A percentile compares a stretch with the other conserved stretches of the same genome.
Evolutionary conservation across 2,797 vertebrate species (phyloP).

Genomic region (Coccyzus lansbergi): DNA sequence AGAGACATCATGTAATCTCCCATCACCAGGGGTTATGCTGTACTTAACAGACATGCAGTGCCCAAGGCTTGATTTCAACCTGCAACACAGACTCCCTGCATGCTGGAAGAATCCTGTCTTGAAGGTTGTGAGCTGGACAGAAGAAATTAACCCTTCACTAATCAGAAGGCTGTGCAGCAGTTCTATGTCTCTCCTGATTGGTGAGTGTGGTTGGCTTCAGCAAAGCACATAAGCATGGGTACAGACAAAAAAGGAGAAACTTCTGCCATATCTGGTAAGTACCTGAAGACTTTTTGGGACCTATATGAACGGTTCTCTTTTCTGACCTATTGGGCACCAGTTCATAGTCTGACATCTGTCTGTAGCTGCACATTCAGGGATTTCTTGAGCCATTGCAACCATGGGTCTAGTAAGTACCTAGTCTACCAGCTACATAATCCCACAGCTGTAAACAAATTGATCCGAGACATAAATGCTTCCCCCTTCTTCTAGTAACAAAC

Average conservation of each 20-base stretch:
- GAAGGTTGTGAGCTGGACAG: not conserved
- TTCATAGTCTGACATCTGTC: not conserved
- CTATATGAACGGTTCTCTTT: not conserved
- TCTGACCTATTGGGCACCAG: not conserved
- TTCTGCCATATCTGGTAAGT: not conserved
- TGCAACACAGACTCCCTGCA: not conserved
- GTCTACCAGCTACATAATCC: not conserved
- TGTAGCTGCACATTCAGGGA: not conserved
- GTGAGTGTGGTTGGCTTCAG: not conserved
- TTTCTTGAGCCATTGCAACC: not conserved
- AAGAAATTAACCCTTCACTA: not conserved
- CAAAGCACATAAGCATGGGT: not conserved
- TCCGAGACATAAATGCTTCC: not conserved
- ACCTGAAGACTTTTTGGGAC: not conserved
- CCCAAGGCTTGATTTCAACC: not conserved
- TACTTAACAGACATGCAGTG: not conserved
- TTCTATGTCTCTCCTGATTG: not conserved
- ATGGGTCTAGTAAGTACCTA: not conserved
- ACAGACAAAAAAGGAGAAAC: not conserved
- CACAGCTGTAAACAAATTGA: constrained; percentile 1
- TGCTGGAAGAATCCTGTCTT: not conserved
- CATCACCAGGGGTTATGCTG: not conserved
- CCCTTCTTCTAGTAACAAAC: not conserved
- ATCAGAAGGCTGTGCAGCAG: not conserved
- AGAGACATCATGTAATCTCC: not conserved